phyloP scores from a whole-genome alignment of 2,797 vertebrate species.

The Aeoliscus strigatus region DNA sequence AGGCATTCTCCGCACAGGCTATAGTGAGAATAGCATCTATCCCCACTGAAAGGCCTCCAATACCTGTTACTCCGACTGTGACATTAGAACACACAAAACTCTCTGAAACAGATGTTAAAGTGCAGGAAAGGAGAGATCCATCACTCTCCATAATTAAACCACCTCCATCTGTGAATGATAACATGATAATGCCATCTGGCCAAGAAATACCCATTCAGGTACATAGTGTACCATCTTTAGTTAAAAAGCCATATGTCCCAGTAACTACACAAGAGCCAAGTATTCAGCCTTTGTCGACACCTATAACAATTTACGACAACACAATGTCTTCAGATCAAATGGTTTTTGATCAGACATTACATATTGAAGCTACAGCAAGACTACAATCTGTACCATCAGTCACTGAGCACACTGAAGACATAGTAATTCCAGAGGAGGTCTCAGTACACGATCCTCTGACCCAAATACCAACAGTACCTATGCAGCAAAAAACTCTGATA shows the following conservation, averaged over 20 bases:
- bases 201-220: conserved; percentile 44
- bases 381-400: conserved; percentile 8
- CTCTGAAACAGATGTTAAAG: conserved; percentile 30
- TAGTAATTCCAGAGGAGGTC: conserved; percentile 12
- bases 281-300: conserved; percentile 25
- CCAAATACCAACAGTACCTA: conserved; percentile 18
- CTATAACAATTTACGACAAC: conserved; percentile 27
- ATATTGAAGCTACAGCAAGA: neutral
- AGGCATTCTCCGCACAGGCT: conserved; percentile 46
- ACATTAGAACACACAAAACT: conserved; percentile 73
- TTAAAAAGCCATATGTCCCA: conserved; percentile 63
- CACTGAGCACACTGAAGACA: conserved; percentile 23
- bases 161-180: conserved; percentile 26
- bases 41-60: conserved; percentile 49
- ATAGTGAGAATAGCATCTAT: conserved; percentile 61
- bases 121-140: neutral
- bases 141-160: conserved; percentile 27
- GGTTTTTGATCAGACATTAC: conserved; percentile 32
- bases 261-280: conserved; percentile 31
- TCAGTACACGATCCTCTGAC: conserved; percentile 25
- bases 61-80: conserved; percentile 16
- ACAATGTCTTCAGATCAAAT: conserved; percentile 30
- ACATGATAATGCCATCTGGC: conserved; percentile 23
- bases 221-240: conserved; percentile 51
- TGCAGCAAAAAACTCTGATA: conserved; percentile 31